phyloP scores from a whole-genome alignment of 2,113 vertebrate species.

The Gadus chalcogrammus region DNA sequence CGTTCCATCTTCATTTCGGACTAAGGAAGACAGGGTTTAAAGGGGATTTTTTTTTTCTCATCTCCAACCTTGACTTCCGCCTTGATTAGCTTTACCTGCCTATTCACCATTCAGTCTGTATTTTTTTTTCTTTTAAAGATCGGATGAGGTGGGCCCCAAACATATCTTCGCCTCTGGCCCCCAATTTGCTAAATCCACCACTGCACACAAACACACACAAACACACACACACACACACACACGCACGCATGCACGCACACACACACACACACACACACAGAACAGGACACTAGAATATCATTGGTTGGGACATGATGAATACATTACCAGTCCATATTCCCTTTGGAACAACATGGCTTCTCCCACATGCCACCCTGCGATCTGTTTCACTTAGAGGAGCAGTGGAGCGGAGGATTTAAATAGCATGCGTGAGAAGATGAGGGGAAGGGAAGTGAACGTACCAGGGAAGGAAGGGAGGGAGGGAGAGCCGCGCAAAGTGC shows the following conservation, averaged over 20 bases:
- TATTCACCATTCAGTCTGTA: no score
- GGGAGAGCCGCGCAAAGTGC: background rate
- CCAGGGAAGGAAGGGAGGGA: background rate
- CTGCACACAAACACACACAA: no score
- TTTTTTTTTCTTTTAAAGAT: no score
- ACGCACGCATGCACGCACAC: background rate
- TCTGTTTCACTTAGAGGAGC: constrained; percentile 61
- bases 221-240: no score
- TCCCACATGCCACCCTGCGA: constrained; percentile 51
- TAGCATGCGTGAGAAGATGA: constrained; percentile 28
- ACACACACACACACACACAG: background rate
- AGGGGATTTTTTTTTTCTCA: no score
- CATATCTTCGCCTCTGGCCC: no score
- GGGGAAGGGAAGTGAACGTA: constrained; percentile 3
- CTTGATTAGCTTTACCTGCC: no score
- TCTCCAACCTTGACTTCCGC: no score
- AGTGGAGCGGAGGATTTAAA: constrained; percentile 42
- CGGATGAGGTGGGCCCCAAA: no score
- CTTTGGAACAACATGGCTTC: constrained; percentile 33
- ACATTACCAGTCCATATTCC: constrained; percentile 49
- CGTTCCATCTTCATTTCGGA: no score
- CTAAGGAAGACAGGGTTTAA: no score
- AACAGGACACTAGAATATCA: background rate
- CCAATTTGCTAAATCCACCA: no score
- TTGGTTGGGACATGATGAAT: constrained; percentile 44